These are phyloP conservation scores for Biston stratarius DNA, from an alignment of 2,888 invertebrate species.

Conservation along the genomic window DNA sequence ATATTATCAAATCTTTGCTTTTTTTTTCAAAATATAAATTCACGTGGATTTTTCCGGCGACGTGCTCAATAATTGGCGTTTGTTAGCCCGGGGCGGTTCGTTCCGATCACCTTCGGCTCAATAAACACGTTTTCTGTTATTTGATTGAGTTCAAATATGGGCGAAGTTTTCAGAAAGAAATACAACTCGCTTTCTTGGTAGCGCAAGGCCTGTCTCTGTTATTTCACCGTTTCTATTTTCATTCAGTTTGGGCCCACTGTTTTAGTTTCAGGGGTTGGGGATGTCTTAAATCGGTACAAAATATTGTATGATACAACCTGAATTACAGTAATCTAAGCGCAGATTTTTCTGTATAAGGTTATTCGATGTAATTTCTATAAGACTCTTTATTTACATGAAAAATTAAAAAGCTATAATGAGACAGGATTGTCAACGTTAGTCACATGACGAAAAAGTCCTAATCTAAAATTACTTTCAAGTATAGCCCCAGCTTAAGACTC, in stretches of 20 bases:
- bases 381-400: no score
- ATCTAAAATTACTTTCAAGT: no score
- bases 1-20: neutral
- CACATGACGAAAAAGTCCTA: no score
- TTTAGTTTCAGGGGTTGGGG: no score
- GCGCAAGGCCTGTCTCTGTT: neutral
- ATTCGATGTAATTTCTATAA: no score
- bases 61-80: constrained; percentile 34
- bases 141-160: constrained; percentile 33
- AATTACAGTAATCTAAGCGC: no score
- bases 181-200: constrained; percentile 21
- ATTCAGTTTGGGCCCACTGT: neutral
- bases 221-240: neutral
- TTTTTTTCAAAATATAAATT: constrained; percentile 25
- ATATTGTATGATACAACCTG: no score
- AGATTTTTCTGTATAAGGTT: no score
- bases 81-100: constrained; percentile 34
- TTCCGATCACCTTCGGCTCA: constrained; percentile 36
- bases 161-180: constrained; percentile 24
- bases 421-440: no score
- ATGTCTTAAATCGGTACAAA: no score
- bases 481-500: no score
- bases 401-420: no score
- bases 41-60: constrained; percentile 21
- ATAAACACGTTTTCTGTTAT: constrained; percentile 35